Conservation (phyloP, 2,797 vertebrate genomes). For the Dicrostonyx torquatus region DNA sequence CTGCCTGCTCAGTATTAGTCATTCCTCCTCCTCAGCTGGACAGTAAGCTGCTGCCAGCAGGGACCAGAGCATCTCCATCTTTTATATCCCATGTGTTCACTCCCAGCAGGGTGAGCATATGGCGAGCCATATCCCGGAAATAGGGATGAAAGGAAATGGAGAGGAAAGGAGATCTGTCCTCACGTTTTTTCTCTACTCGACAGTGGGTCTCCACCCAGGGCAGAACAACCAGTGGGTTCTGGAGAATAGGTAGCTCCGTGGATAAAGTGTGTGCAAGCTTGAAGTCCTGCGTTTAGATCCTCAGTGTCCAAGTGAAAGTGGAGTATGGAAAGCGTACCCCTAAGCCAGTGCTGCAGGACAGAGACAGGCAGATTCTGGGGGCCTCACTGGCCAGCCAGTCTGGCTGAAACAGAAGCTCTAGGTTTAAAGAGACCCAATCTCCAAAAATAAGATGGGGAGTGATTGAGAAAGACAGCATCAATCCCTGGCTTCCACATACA, state of each 20-base stretch:
- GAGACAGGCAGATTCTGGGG: not conserved
- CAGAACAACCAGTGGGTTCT: not conserved
- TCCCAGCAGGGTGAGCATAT: slow-evolving; percentile 35
- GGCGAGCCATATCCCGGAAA: not conserved
- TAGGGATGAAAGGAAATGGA: too few relatives aligned
- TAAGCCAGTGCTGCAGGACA: too few relatives aligned
- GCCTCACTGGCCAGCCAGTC: not conserved
- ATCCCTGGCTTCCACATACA: not conserved
- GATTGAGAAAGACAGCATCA: not conserved
- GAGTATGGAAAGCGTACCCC: not conserved
- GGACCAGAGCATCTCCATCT: not conserved
- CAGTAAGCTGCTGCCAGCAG: slow-evolving; percentile 32
- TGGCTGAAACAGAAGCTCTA: not conserved
- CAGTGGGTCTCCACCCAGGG: too few relatives aligned
- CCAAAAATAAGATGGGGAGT: not conserved
- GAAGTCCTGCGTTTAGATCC: not conserved
- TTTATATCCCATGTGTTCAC: not conserved
- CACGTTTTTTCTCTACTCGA: not conserved
- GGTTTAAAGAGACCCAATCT: not conserved
- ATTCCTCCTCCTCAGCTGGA: slow-evolving; percentile 9
- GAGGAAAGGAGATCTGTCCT: not conserved
- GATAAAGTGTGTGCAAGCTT: not conserved
- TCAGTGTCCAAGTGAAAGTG: not conserved
- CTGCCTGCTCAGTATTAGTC: not conserved
- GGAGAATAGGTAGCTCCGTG: not conserved